Evolutionary conservation across 1,140 invertebrate species (phyloP).

Genomic region (Platyscapa corneri): DNA sequence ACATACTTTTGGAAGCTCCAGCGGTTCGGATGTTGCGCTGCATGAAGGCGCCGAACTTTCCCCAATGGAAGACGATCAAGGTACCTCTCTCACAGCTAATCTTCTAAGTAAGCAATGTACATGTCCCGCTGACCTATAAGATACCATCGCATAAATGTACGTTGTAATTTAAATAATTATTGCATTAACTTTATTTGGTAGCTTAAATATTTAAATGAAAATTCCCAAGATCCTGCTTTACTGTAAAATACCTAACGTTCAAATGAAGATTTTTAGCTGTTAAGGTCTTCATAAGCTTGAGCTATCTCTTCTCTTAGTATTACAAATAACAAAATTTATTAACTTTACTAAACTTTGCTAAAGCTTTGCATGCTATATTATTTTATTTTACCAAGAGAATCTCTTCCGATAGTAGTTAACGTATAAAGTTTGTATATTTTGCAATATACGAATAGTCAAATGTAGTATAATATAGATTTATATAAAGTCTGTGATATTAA

Average conservation of each 20-base stretch:
- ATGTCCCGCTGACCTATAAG: constrained; percentile 66
- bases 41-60: constrained; percentile 77
- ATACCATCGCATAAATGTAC: constrained; percentile 35
- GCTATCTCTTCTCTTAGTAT: background rate
- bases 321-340: background rate
- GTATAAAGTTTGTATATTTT: background rate
- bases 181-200: constrained; percentile 29
- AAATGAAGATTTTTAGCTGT: background rate
- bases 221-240: background rate
- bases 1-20: constrained; percentile 77
- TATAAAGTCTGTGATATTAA: background rate
- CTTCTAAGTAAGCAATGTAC: constrained; percentile 75
- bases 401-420: constrained; percentile 35
- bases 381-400: constrained; percentile 6
- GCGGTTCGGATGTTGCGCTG: constrained; percentile 79
- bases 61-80: constrained; percentile 74
- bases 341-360: background rate
- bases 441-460: constrained; percentile 15
- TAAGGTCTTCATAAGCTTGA: background rate
- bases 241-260: background rate
- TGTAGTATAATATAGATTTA: background rate
- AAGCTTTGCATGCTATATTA: constrained; percentile 26
- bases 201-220: background rate
- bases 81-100: constrained; percentile 72
- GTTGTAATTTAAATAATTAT: constrained; percentile 5